Evolutionary conservation across 2,113 vertebrate species (phyloP).

Genomic region (Larimichthys crocea): DNA sequence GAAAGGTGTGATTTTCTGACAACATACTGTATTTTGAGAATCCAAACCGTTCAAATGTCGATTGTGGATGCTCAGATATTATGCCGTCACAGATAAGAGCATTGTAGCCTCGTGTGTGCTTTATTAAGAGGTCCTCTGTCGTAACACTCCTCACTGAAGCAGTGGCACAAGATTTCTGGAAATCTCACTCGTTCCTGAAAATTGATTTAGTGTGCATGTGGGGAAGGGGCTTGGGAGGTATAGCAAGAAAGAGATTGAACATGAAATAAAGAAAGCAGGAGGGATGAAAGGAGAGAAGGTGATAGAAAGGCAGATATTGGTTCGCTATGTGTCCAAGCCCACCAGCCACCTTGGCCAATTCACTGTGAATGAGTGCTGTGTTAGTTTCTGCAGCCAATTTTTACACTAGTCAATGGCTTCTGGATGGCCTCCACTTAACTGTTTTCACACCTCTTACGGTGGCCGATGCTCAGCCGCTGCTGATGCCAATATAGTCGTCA

Average conservation of each 20-base stretch:
- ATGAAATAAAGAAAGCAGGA: background rate
- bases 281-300: background rate
- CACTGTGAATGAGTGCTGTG: slow-evolving; percentile 62
- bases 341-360: slow-evolving; percentile 34
- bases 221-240: background rate
- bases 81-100: background rate
- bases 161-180: background rate
- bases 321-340: background rate
- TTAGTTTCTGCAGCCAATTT: slow-evolving; percentile 46
- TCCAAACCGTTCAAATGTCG: background rate
- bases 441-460: slow-evolving; percentile 33
- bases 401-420: slow-evolving; percentile 42
- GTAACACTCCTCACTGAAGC: background rate
- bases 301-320: slow-evolving; percentile 12
- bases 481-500: slow-evolving; percentile 51
- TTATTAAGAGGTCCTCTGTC: background rate
- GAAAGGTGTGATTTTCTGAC: background rate
- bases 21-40: background rate
- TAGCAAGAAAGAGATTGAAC: background rate
- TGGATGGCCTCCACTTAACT: slow-evolving; percentile 42
- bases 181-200: background rate
- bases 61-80: background rate
- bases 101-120: background rate
- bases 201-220: background rate
- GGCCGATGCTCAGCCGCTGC: slow-evolving; percentile 27